Base-by-base conservation (phyloP, 2,888 invertebrate genomes). In the Julus scanicus region DNA sequence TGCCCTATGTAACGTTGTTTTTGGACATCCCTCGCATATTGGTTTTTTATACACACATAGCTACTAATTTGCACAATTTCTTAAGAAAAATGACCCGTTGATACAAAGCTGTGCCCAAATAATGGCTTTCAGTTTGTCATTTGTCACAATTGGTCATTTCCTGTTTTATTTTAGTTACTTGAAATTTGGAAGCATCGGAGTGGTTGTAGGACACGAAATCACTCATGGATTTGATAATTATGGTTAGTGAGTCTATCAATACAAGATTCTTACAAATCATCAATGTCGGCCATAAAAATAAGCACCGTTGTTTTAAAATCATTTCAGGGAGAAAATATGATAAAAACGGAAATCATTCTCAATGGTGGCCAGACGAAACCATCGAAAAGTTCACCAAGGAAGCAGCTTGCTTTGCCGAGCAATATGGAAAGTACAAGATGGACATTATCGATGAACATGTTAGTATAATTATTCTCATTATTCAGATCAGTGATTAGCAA, bases 141-240 rank as follows among this genome's bases (percentile, higher is more conserved):
- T n/a, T n/a, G n/a, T n/a, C n/a, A n/a, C n/a, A n/a, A n/a, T n/a
- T n/a, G n/a, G n/a, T n/a, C n/a, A 44, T 39, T 15, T 39, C 63
- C 1, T 53, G 1, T 88, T 88, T 39, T 84, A 20, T 87, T 85
- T 15, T 88, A 91, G 91, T 89, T 92, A 91, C 89, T 89, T 92
- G 39, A 91, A 91, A 88, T 91, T 91, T 89, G 91, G 91, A 40
- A 91, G 91, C 88, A 89, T 92, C 17, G 92, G 92, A 39, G 91
- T 92, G 39, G 92, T 92, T 8, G 91, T 92, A 88, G 91, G 91
- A 4, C 92, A 92, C 89, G 92, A 92, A 90, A 91, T 92, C 53
- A 90, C 91, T 37, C 92, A 92, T 88, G 91, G 91, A 39, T 91
- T 91, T 89, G 91, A 91, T 89, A 91, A 91, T 88, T 91, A 91